Base-by-base conservation (phyloP, 2,888 invertebrate genomes). In the Emmelina monodactyla region DNA sequence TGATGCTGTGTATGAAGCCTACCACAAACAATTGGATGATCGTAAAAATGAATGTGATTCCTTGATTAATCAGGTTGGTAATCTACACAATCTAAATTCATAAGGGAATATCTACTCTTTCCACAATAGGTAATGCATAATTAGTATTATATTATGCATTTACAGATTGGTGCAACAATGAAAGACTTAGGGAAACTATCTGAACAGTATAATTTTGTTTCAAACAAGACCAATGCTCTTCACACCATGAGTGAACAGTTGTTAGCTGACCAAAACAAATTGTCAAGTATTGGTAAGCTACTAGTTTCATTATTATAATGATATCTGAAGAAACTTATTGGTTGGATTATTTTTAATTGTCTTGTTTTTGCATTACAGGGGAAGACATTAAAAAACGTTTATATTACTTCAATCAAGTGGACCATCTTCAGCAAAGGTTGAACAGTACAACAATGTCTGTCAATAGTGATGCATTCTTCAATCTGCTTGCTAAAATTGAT, bases 221-320 rank as follows among this genome's bases (percentile, higher is more conserved):
- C 95, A 0, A 88, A 89, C 39, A 97, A 96, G 75, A 97, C 97
- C 0, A 94, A 92, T 60, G 91, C 94, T 0, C 72, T 97, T 3
- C 95, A 97, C 59, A 87, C 86, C 39, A 92, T 93, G 44, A 97
- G 97, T 62, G 95, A 97, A 55, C 92, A 96, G 55, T 75, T 97
- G 5, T 84, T 96, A 41, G 88, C 90, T 2, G 94, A 97, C 58
- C 96, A 96, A 76, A 88, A 87, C 33, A 86, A 89, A 49, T 78
- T 97, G 5, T 91, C 91, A 47, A 84, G 84, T 45, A 87, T 91
- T 41, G 91, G 91, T 75, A 58, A 50, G 38, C 15, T n/a, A n/a
- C n/a, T n/a, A n/a, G n/a, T 6, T 14, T 16, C 5, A 2, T n/a
- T n/a, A n/a, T n/a, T n/a, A n/a, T n/a, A n/a, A n/a, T n/a, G n/a